Evolutionary conservation across 2,113 vertebrate species (phyloP), one percentile per base, ranked within the genome.

Genomic region (Melanerpes aurifrons): DNA sequence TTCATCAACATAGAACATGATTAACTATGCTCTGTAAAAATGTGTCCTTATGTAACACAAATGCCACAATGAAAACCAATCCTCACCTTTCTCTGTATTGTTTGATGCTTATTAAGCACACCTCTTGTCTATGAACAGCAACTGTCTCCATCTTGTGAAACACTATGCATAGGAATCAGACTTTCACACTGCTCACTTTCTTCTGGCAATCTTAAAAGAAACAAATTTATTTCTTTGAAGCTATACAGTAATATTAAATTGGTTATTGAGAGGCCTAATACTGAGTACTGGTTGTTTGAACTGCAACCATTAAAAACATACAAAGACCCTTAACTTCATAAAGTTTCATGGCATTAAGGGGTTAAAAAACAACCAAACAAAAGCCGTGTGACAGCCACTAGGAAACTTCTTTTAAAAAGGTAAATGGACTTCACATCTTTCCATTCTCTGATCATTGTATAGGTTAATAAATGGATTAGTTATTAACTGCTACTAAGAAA

Each of bases 101-200:
- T 66, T 21, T 76, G 43, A 82, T 75, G 54, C 31, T 79, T 62
- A 61, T 54, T 63, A 70, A 84, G 28, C 66, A 48, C 88, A 97
- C 92, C 95, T 95, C 86, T 61, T 78, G 53, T 92, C 97, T 98
- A 98, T 12, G 97, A 98, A 93, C 97, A 98, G 96, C 98, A 98
- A 94, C 93, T 95, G 17, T 95, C 95, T 73, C 97, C 97, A 87
- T 98, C 97, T 79, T 98, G 98, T 91, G 98, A 98, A 95, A 98
- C 97, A 43, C 93, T 95, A 43, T 99, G 98, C 89, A 99, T 97
- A 87, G 99, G 98, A 94, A 99, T 99, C 68, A 99, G 98, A 96
- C 99, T 99, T 97, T 99, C 98, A 82, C 98, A 98, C 95, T 99
- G 99, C 77, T 99, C 99, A 3, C 95, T 98, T 97, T 99, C 98